Evolutionary conservation across 1,140 invertebrate species (phyloP), one percentile per base, ranked within the genome.

Genomic region (Eufriesea mexicana): DNA sequence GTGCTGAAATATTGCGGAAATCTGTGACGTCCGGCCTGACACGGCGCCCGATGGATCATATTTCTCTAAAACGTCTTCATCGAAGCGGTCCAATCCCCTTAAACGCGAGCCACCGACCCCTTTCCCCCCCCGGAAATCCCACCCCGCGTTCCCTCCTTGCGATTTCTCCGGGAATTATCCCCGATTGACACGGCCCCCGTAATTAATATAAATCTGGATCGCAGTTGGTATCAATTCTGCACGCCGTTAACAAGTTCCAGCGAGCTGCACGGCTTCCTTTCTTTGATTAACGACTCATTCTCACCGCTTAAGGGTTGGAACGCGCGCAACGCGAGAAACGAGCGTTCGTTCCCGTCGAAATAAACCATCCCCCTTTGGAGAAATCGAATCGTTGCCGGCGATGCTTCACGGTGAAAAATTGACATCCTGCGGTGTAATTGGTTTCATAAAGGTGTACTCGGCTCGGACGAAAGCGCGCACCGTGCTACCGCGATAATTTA

Each of bases 161-260:
- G 35, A 35, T 35, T 35, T 35, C 6, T 23, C 7, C n/a, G 45
- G 14, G 47, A n/a, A 7, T n/a, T 25, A 8, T 23, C 23, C 16
- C n/a, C 10, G 20, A 25, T 68, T 12, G 5, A 7, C 25, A 12
- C 12, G n/a, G 5, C n/a, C 18, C 6, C 10, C 16, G 16, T 45
- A 73, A 73, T 55, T 59, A 73, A 57, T 73, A 45, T n/a, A 59
- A 45, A 73, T 73, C 51, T n/a, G 25, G 12, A 25, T 49, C 35
- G 35, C 16, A 2, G 18, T 45, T 7, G 71, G 23, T 25, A 59
- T 45, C 54, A 59, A 45, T 73, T 35, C 45, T 59, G 7, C 7
- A 16, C 14, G 35, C 20, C 25, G 54, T 25, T 57, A 73, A 57
- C 51, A 57, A 57, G 35, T 25, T 49, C 45, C 16, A 6, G 45